Percentiles rank a stretch among this genome's conserved stretches.
phyloP scores from a whole-genome alignment of 2,113 vertebrate genomes.

The Rattus norvegicus region GRCr8 NC_086022.1:38848501-38849000 shows the following conservation, averaged over 20 bases:
- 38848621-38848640: no score
- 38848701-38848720: conserved; percentile 4
- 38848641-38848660: no score
- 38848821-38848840: neutral
- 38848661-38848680: neutral
- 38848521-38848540: no score
- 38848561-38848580: no score
- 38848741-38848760: neutral
- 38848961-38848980: neutral
- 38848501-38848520: neutral
- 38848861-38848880: neutral
- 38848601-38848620: no score
- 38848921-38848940: neutral
- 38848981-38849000: neutral
- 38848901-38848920: neutral
- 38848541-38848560: no score
- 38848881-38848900: neutral
- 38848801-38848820: neutral
- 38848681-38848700: neutral
- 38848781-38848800: neutral
- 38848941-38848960: neutral
- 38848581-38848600: no score
- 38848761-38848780: neutral
- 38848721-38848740: neutral
- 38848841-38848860: neutral